These are phyloP conservation scores for Pogonocichla stellata DNA, from an alignment of 2,113 vertebrate genomes.

Conservation along the genomic window DNA sequence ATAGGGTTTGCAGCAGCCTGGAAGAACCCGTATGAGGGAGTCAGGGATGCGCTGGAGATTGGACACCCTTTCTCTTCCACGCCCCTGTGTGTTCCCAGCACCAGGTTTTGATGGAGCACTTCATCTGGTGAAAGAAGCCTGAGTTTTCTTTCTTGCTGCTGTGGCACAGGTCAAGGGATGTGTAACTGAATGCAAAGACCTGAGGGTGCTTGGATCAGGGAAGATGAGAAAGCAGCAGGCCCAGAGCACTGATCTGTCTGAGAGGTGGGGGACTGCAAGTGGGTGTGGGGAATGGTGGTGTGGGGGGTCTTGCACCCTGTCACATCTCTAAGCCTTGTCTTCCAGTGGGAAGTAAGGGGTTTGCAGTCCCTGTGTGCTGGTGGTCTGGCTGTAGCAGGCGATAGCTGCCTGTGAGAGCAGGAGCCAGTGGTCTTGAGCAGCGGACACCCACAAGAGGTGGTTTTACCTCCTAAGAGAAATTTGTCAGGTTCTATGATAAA, in stretches of 20 bases:
- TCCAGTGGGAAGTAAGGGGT: background rate
- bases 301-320: fast-evolving
- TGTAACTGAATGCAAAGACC: background rate
- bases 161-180: background rate
- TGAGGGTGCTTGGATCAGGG: background rate
- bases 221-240: background rate
- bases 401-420: background rate
- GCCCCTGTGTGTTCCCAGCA: fast-evolving
- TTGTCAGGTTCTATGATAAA: background rate
- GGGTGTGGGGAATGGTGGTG: background rate
- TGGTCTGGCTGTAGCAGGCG: background rate
- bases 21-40: background rate
- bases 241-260: fast-evolving
- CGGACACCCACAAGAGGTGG: fast-evolving
- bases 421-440: background rate
- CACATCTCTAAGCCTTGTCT: fast-evolving
- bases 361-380: background rate
- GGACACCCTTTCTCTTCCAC: background rate
- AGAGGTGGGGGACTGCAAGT: fast-evolving
- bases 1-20: fast-evolving
- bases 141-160: background rate
- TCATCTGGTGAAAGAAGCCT: background rate
- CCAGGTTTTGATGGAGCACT: background rate
- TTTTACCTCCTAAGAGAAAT: background rate
- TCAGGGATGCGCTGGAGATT: fast-evolving